Evolutionary conservation across 1,140 invertebrate genomes (phyloP).

Genomic region (Ylistrum balloti): DNA sequence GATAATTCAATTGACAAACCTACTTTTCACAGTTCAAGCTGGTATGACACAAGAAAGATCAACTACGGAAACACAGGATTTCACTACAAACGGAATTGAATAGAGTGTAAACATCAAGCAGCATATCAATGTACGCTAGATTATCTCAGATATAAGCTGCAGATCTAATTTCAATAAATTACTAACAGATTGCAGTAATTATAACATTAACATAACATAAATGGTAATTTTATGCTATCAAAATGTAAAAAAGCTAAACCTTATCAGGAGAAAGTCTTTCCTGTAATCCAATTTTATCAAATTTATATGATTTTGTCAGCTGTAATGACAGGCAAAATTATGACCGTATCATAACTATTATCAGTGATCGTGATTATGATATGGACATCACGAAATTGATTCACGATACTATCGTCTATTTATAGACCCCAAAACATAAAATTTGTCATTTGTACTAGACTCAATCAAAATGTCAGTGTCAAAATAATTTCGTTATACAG

Average conservation of each 20-base stretch:
- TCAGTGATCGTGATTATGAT: neutral
- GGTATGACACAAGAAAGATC: too few species aligned
- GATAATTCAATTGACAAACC: too few species aligned
- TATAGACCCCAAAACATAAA: neutral
- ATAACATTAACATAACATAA: too few species aligned
- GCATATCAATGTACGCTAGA: too few species aligned
- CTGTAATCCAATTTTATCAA: neutral
- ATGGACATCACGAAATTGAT: neutral
- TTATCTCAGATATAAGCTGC: too few species aligned
- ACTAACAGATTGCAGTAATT: too few species aligned
- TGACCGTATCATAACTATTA: neutral
- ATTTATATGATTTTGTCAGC: neutral
- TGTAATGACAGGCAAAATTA: neutral
- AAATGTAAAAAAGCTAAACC: neutral
- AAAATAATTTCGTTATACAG: neutral
- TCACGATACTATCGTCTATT: neutral
- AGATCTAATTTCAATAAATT: too few species aligned
- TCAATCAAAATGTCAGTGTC: neutral
- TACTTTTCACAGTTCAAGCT: too few species aligned
- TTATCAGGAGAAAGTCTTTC: neutral
- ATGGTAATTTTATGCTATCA: too few species aligned
- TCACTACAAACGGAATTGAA: too few species aligned
- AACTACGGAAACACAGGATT: too few species aligned
- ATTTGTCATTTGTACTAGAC: neutral
- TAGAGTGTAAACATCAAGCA: too few species aligned